Evolutionary conservation across 2,113 vertebrate genomes (phyloP), one percentile per base, ranked within the genome.

Genomic region (Pachycephala philippinensis): DNA sequence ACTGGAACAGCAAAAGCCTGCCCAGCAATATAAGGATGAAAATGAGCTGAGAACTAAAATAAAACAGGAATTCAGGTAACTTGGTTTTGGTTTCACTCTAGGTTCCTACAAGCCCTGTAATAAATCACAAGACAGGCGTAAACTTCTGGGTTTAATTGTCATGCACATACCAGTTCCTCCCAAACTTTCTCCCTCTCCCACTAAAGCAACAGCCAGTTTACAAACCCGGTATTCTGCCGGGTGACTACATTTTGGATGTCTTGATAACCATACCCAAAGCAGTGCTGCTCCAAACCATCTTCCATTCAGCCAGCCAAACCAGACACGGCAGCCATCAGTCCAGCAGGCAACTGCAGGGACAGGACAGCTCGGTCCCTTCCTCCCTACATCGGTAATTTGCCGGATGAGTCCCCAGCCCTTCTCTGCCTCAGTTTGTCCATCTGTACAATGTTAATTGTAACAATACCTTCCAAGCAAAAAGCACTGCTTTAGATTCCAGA

Each of bases 311-410:
- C 57, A 17, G 63, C 47, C 0, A 0, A 80, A 88, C 54, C 64
- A 40, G 20, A 50, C 33, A 52, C 0, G 0, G 35, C 63, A 84
- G 72, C 64, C 6, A 3, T 27, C 1, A 3, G 57, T 45, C 53
- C 52, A 63, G 60, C 52, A 68, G 72, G 66, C 82, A 70, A 52
- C 57, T 19, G 35, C 42, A 64, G 74, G 42, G 74, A 68, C 53
- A 47, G 45, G 70, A 79, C 57, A 85, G 50, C 50, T 84, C 1
- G 0, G 14, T 76, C 69, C 59, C 44, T 26, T 84, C 64, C 57
- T 89, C 44, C 21, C 52, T 47, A 9, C 52, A 15, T 7, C 2
- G 1, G 47, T 65, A 21, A 78, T 53, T 59, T 74, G 24, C 68
- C 21, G 4, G 42, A 27, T 53, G 50, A 93, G 39, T 61, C 50